Evolutionary conservation across 2,113 vertebrate species (phyloP), one percentile per base, ranked within the genome.

Genomic region (Nerophis lumbriciformis): DNA sequence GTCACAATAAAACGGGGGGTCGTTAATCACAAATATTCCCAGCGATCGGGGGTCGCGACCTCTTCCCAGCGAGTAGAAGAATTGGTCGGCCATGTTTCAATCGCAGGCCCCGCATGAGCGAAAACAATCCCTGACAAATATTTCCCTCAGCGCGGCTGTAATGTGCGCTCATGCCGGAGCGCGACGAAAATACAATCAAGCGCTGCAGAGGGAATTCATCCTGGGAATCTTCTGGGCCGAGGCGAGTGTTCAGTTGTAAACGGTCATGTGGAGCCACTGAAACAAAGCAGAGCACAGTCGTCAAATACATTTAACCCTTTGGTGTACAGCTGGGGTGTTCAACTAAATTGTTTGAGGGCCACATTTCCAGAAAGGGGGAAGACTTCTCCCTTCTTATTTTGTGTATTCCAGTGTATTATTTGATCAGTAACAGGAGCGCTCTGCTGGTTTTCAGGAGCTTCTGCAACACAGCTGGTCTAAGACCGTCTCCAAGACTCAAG

Each of bases 181-280:
- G 21, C n/a, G 12, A 0, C 15, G 36, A 47, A 61, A 6, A 53
- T 4, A 28, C 42, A 36, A 52, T 45, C 50, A n/a, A n/a, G 58
- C 16, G 14, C 12, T 35, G 44, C 10, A 35, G 21, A 4, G 11
- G 16, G 16, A n/a, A 7, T 16, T 6, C 9, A n/a, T 48, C 44
- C 45, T 11, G 58, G 10, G 21, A 35, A 13, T 45, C 42, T 21
- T 59, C 39, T 28, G 6, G 10, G 15, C 8, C 6, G 9, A 19
- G 49, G n/a, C 3, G 49, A 4, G 42, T 51, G 61, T 1, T 90
- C 81, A 90, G 87, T 85, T 90, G 87, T 90, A 90, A 85, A 90
- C 82, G 51, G 89, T 90, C 82, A 88, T 79, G 35, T 87, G 78
- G 63, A 90, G 87, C 85, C 88, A 90, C 88, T 90, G 78, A 11